Base-by-base conservation (phyloP, 2,888 invertebrate genomes). In the Eupeodes luniger region DNA sequence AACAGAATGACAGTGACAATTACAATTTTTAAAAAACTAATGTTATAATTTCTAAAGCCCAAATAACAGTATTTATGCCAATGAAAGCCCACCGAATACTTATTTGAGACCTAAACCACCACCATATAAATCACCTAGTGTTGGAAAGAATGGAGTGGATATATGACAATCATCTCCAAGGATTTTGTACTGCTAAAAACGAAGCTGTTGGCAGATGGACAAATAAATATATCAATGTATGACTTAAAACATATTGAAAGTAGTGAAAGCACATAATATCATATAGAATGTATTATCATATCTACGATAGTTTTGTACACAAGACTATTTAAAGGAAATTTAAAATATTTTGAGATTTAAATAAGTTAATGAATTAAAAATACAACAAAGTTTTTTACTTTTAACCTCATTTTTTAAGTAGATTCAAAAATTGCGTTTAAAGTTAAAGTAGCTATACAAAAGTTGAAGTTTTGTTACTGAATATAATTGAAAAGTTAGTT, bases 11-110 rank as follows among this genome's bases (percentile, higher is more conserved):
- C 19, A 19, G 7, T 19, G 19, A 19, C 9, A 4, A 19, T 55
- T 36, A n/a, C 55, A 51, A 34, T 53, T 74, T 77, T 55, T 9
- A 3, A 7, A 5, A 34, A 66, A 12, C 0, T 27, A 55, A 79
- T 14, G 34, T 19, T 51, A 7, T 14, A 1, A 14, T 34, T 49
- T 47, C 10, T 27, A 16, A 55, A 95, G 95, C 89, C 95, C 95
- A 10, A 95, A 94, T 92, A 95, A 94, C 91, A 95, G 95, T 89
- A 93, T 95, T 3, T 94, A 93, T 40, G 94, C 95, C 6, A 93
- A 95, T 0, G 91, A 91, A 3, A 95, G 95, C 75, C 94, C 95
- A 0, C 94, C 94, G 74, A 92, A 92, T 51, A 92, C 91, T 14
- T 93, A 93, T 86, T 90, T 93, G 10, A 91, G 94, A 0, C 94